These are phyloP conservation scores for Turritopsis rubra DNA, from an alignment of 30 jellyfish, hydroid and myxozoan species.

Conservation along the genomic window DNA sequence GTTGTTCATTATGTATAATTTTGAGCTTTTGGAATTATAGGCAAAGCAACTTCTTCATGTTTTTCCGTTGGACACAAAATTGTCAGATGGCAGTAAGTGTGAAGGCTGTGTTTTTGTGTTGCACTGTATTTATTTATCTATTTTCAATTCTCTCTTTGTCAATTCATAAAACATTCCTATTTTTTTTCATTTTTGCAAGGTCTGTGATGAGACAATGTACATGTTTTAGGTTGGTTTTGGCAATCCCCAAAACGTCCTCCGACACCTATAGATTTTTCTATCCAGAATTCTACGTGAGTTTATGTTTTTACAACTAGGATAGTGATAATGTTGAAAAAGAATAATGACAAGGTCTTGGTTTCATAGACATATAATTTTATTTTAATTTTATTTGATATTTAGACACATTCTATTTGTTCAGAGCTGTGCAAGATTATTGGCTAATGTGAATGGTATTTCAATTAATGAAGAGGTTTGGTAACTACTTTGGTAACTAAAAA, in stretches of 20 bases:
- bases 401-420: slow-evolving; percentile 59
- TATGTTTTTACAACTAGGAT: neutral
- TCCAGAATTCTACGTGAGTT: slow-evolving; percentile 44
- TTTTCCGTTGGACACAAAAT: slow-evolving; percentile 58
- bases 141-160: no score
- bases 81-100: slow-evolving; percentile 85
- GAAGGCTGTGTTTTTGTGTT: no score
- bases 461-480: slow-evolving; percentile 32
- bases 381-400: neutral
- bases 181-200: no score
- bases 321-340: neutral
- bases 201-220: no score
- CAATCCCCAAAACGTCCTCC: slow-evolving; percentile 95
- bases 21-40: slow-evolving; percentile 25
- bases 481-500: no score
- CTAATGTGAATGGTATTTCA: slow-evolving; percentile 61
- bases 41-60: slow-evolving; percentile 70
- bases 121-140: no score
- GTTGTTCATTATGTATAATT: no score
- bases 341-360: neutral
- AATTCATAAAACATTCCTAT: no score
- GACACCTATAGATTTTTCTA: slow-evolving; percentile 51
- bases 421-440: slow-evolving; percentile 57
- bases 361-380: neutral
- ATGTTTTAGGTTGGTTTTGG: slow-evolving; percentile 70